Evolutionary conservation across 2,888 invertebrate genomes (phyloP).

Genomic region (Polydrusus pterygomalis): DNA sequence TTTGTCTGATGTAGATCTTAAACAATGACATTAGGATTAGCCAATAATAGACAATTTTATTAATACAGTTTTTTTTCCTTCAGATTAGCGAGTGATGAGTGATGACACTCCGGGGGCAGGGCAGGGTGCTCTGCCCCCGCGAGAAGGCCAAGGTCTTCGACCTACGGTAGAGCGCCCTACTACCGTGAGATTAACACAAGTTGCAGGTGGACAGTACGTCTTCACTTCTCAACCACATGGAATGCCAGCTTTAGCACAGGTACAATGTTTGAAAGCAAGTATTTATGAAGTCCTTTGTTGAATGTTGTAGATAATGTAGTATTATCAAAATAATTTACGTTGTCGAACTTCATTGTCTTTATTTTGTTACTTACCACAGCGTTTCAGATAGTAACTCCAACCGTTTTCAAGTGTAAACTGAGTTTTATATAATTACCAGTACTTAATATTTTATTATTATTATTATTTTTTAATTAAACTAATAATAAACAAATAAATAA

Average conservation of each 20-base stretch:
- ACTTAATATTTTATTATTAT: too few relatives aligned
- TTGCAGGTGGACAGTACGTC: conserved; percentile 70
- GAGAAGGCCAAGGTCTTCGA: conserved; percentile 68
- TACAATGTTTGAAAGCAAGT: conserved; percentile 13
- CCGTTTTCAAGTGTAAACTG: too few relatives aligned
- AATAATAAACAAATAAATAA: too few relatives aligned
- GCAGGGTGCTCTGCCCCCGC: conserved; percentile 72
- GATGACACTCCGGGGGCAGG: conserved; percentile 73
- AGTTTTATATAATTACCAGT: too few relatives aligned
- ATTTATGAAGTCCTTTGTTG: too few relatives aligned
- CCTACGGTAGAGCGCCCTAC: conserved; percentile 66
- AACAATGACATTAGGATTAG: neutral
- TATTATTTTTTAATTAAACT: too few relatives aligned
- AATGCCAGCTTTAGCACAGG: conserved; percentile 65
- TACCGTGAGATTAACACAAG: conserved; percentile 70
- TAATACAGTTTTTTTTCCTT: conserved; percentile 56
- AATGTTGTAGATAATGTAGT: too few relatives aligned
- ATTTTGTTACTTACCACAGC: too few relatives aligned
- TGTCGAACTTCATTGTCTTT: too few relatives aligned
- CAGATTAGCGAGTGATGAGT: conserved; percentile 70
- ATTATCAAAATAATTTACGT: too few relatives aligned
- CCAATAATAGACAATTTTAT: neutral
- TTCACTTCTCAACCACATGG: conserved; percentile 68
- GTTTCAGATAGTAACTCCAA: too few relatives aligned
- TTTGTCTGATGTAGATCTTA: conserved; percentile 39